Evolutionary conservation across 1,140 invertebrate genomes (phyloP).

Genomic region (Agrilus planipennis): DNA sequence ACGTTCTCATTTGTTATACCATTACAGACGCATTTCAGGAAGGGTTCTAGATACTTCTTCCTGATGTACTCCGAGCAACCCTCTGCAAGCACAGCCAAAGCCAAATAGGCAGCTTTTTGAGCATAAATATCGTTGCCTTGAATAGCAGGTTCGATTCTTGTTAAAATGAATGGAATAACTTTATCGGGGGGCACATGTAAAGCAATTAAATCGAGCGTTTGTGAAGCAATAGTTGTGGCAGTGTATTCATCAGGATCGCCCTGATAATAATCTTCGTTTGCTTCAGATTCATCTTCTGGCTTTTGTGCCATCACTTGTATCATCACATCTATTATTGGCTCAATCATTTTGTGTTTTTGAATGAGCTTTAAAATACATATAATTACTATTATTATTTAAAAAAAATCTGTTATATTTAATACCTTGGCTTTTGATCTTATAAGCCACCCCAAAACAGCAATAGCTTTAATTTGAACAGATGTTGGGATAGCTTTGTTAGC

Average conservation of each 20-base stretch:
- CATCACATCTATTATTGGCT: slow-evolving; percentile 55
- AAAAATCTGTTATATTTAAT: slow-evolving; percentile 1
- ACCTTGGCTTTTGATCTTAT: slow-evolving; percentile 58
- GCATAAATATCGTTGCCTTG: slow-evolving; percentile 42
- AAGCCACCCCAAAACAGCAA: slow-evolving; percentile 52
- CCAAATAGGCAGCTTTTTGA: slow-evolving; percentile 58
- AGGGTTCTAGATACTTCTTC: slow-evolving; percentile 55
- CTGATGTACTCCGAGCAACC: slow-evolving; percentile 68
- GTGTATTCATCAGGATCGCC: slow-evolving; percentile 46
- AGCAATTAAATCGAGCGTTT: slow-evolving; percentile 65
- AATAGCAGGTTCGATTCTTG: slow-evolving; percentile 45
- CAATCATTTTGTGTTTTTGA: slow-evolving; percentile 59
- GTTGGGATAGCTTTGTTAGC: slow-evolving; percentile 43
- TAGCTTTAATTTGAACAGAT: slow-evolving; percentile 50
- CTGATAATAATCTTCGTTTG: slow-evolving; percentile 49
- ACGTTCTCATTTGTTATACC: slow-evolving; percentile 53
- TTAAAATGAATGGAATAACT: slow-evolving; percentile 56
- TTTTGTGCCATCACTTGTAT: slow-evolving; percentile 54
- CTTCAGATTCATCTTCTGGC: slow-evolving; percentile 46
- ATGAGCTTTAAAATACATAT: not conserved
- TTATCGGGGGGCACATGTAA: slow-evolving; percentile 67
- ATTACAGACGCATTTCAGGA: slow-evolving; percentile 55
- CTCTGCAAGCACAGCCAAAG: slow-evolving; percentile 65
- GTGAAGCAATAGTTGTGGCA: slow-evolving; percentile 52
- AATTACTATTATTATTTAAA: not conserved